A percentile compares a stretch with the other conserved stretches of the same genome.
These are phyloP conservation scores for Baccha elongata DNA, from an alignment of 2,888 invertebrate species.

Conservation along the genomic window DNA sequence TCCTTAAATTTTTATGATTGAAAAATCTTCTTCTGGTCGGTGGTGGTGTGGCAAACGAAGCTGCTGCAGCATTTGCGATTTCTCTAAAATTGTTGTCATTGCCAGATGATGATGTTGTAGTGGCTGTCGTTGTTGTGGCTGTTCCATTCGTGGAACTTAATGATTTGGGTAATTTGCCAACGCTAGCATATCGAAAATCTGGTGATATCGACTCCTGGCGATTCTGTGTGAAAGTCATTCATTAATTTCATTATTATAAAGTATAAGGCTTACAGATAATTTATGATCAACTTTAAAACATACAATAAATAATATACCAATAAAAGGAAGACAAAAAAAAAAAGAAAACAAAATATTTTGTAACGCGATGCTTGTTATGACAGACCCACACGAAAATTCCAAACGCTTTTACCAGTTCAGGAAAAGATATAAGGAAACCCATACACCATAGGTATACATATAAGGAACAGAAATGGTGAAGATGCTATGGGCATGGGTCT, in stretches of 20 bases:
- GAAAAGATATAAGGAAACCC: conserved; percentile 45
- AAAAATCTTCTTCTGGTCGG: conserved; percentile 90
- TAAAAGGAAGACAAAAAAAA: conserved; percentile 28
- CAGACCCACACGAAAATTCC: conserved; percentile 48
- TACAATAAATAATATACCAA: background rate
- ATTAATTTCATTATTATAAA: conserved; percentile 8
- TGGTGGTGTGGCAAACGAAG: conserved; percentile 93
- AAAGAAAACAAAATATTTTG: conserved; percentile 24
- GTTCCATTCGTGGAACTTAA: conserved; percentile 58
- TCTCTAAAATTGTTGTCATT: conserved; percentile 79
- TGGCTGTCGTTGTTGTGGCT: conserved; percentile 40
- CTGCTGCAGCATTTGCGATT: conserved; percentile 84
- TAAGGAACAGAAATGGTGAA: conserved; percentile 25
- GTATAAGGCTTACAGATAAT: conserved; percentile 19
- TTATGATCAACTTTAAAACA: conserved; percentile 29
- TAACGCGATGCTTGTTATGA: conserved; percentile 34
- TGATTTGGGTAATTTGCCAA: conserved; percentile 80
- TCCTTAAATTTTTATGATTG: conserved; percentile 90
- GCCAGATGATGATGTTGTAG: conserved; percentile 76
- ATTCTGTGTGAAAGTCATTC: conserved; percentile 73
- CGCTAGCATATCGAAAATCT: conserved; percentile 80
- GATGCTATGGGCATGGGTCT: conserved; percentile 29
- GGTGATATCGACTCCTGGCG: conserved; percentile 82
- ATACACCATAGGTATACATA: conserved; percentile 3
- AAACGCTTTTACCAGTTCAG: conserved; percentile 19